These are phyloP conservation scores for Corvus hawaiiensis DNA, from an alignment of 2,113 vertebrate genomes.

Conservation along the genomic window DNA sequence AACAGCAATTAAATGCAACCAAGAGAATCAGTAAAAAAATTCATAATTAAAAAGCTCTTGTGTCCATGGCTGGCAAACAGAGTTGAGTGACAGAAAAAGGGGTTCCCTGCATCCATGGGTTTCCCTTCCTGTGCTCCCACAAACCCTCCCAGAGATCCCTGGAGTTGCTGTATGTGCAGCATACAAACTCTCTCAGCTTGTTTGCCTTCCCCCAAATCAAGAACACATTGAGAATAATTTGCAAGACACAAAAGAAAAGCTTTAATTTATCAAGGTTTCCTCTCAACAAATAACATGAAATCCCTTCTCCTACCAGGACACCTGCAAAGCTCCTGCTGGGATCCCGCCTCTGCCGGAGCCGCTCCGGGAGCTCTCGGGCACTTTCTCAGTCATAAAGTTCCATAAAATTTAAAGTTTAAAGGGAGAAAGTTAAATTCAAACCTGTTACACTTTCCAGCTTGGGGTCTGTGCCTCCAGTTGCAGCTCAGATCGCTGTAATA, in stretches of 20 bases:
- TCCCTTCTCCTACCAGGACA: background rate
- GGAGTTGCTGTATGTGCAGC: accelerated
- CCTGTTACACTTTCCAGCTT: background rate
- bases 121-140: background rate
- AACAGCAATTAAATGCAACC: background rate
- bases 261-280: background rate
- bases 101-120: background rate
- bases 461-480: background rate
- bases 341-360: accelerated
- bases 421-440: background rate
- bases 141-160: background rate
- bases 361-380: background rate
- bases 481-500: background rate
- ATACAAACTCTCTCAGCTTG: background rate
- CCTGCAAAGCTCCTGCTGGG: background rate
- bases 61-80: accelerated
- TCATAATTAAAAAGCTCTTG: background rate
- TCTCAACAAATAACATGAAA: background rate
- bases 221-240: background rate
- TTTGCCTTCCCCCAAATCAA: background rate
- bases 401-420: background rate
- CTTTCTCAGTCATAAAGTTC: background rate
- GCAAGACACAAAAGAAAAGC: background rate
- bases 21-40: background rate
- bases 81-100: background rate